Evolutionary conservation across 2,113 vertebrate genomes (phyloP), one percentile per base, ranked within the genome.

Genomic region (Puma concolor): DNA sequence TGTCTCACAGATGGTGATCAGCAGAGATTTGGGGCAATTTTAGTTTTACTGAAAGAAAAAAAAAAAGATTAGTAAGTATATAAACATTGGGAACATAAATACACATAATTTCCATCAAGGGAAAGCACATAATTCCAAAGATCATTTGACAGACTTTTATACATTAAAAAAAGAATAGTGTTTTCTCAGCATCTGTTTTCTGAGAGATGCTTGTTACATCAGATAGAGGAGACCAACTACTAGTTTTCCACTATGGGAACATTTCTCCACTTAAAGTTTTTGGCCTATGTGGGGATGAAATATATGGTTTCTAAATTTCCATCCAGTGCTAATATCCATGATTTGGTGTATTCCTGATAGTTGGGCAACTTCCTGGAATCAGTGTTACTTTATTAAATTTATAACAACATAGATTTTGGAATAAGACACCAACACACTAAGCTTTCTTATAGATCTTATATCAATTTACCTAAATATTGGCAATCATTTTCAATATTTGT

Each of bases 341-440:
- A 41, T 76, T 92, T n/a, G 94, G 14, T 89, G 16, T 79, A 27
- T 76, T 97, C 33, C 7, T 96, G 31, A 79, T 95, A 91, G 91
- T 77, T 96, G 64, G 57, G 2, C 41, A 88, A 81, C 63, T 95
- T 96, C 7, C 36, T 71, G 25, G 29, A 88, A 88, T 4, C 11
- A 7, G 19, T 10, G 11, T 69, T 63, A 48, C n/a, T 76, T 96
- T 90, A 82, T 88, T 60, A 50, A 92, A 44, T 94, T 95, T 94
- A 38, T 36, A 94, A 15, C 17, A 84, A 17, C 69, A 71, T 36
- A 80, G 27, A 81, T 88, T 91, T 77, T 54, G 41, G 29, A 48
- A 91, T 79, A 44, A 7, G 52, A 9, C 7, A 84, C 36, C 85
- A 76, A 66, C 84, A 72, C 7, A 71, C 25, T 71, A 92, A 88